Conservation (phyloP, 2,888 invertebrate species). For the Carcina quercana region DNA sequence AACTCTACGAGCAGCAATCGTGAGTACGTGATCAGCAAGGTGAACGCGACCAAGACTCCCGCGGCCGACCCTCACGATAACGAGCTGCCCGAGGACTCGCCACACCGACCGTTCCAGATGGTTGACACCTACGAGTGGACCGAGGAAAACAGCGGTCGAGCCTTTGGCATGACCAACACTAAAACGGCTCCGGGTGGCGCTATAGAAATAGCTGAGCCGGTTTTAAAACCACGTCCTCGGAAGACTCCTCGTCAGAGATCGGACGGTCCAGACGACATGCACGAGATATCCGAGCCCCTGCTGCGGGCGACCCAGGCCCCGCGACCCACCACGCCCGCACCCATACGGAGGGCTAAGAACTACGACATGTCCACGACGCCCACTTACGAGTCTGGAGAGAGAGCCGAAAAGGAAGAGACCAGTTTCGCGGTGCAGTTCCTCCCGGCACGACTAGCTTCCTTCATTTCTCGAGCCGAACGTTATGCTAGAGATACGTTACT, state of each 20-base stretch:
- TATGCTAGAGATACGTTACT: conserved; percentile 86
- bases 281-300: conserved; percentile 80
- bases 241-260: conserved; percentile 69
- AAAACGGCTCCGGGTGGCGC: conserved; percentile 56
- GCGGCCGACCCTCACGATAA: conserved; percentile 51
- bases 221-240: conserved; percentile 77
- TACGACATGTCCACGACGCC: conserved; percentile 59
- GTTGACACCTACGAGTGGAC: conserved; percentile 70
- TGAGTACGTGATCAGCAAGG: conserved; percentile 25
- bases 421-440: conserved; percentile 84
- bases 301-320: conserved; percentile 65
- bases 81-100: conserved; percentile 55
- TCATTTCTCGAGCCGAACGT: conserved; percentile 87
- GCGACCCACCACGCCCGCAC: conserved; percentile 36
- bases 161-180: conserved; percentile 76
- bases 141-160: conserved; percentile 73
- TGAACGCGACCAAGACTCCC: conserved; percentile 38
- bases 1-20: conserved; percentile 30
- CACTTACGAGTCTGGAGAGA: conserved; percentile 49
- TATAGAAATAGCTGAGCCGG: conserved; percentile 83
- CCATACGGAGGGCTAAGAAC: conserved; percentile 55
- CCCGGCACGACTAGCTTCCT: conserved; percentile 83
- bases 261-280: conserved; percentile 59
- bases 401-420: conserved; percentile 47
- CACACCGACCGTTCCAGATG: conserved; percentile 48